Evolutionary conservation across 2,113 vertebrate species (phyloP).

Genomic region (Odobenus rosmarus): DNA sequence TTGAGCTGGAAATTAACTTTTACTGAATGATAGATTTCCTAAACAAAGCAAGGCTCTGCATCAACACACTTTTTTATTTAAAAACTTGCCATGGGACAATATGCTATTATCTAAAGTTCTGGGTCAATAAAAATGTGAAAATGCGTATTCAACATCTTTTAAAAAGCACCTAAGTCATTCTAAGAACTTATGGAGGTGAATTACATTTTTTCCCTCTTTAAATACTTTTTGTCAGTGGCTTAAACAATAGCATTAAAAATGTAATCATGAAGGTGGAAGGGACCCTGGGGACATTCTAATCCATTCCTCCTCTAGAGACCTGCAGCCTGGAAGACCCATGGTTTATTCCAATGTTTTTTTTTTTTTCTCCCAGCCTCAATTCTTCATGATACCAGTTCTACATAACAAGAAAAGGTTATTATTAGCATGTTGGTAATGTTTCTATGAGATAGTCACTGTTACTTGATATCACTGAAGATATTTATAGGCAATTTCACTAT

Average conservation of each 20-base stretch:
- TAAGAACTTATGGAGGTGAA: neutral
- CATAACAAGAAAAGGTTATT: neutral
- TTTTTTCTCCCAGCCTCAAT: neutral
- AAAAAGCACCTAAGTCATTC: neutral
- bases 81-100: neutral
- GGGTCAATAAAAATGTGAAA: neutral
- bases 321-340: neutral
- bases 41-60: neutral
- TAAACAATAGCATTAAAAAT: neutral
- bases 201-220: neutral
- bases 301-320: neutral
- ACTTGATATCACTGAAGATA: neutral
- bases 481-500: neutral
- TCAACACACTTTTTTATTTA: neutral
- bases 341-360: neutral
- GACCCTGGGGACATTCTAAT: neutral
- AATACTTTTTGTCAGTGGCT: neutral
- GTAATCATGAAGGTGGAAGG: neutral
- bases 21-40: neutral
- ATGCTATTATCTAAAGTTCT: neutral
- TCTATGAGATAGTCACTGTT: neutral
- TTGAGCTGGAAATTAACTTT: neutral
- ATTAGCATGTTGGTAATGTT: neutral
- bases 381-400: neutral
- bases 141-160: neutral